Base-by-base conservation (phyloP, 2,888 invertebrate genomes). In the Melikaiella ostensackeni region DNA sequence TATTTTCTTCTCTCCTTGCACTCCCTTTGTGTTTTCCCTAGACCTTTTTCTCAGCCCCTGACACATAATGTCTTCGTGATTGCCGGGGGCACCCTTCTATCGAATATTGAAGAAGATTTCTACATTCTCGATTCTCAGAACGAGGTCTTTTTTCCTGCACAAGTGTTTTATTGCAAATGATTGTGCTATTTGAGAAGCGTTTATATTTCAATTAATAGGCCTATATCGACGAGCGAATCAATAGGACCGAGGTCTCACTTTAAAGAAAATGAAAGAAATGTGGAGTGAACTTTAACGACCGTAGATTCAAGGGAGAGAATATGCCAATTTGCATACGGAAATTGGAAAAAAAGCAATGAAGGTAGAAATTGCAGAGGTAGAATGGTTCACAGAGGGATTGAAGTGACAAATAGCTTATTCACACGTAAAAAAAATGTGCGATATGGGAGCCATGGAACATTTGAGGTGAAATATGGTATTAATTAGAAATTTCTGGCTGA, bases 51-150 rank as follows among this genome's bases (percentile, higher is more conserved):
- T 11, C 24, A 57, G 24, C 24, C 13, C 50, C n/a, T n/a, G 50
- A n/a, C 13, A 33, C 77, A 81, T 85, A 86, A 86, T 84, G 80
- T 83, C 50, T 74, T 70, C 80, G 42, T 83, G 83, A 86, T 87
- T 86, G 87, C 81, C 84, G 79, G 82, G 81, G 82, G 75, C 80
- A 86, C 83, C 84, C 81, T 77, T 76, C 84, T 81, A 87, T 87
- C 85, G 84, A 86, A 87, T 86, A 86, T 87, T 87, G 85, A 87
- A 78, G 76, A 79, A 76, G 73, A 74, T 4, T 30, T 30, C 77
- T 75, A 77, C 84, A 83, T 86, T 82, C 83, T 81, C 84, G 84
- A 84, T 87, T 87, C 86, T 83, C 83, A 73, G 50, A 84, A 84
- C 83, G 83, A 50, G 50, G 4, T 42, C 9, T n/a, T n/a, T n/a